Evolutionary conservation across 2,113 vertebrate genomes (phyloP), one percentile per base, ranked within the genome.

Genomic region (Lampris megalopsis): DNA sequence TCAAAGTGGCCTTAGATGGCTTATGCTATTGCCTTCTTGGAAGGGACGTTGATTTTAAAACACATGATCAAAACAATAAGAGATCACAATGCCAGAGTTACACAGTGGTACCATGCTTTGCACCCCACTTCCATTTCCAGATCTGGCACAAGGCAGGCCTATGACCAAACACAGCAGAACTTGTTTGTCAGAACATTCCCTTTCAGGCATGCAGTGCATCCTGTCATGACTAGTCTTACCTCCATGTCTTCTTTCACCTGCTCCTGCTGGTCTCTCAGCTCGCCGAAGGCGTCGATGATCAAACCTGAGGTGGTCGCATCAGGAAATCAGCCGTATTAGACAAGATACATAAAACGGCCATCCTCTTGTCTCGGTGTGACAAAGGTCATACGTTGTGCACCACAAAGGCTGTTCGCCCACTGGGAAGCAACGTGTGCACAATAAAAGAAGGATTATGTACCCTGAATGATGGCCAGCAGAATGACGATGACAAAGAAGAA

Each of bases 401-500:
- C 24, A 24, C 24, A 0, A 24, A 24, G 24, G 24, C 24, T 24
- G 24, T 24, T 24, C 24, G 24, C 24, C 24, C 24, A 24, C 24
- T 24, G 6, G 43, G 43, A 45, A 69, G 8, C 3, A 7, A 58
- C 0, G 10, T 1, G 6, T 38, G 58, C 53, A 56, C 11, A 24
- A 71, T 8, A 8, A 13, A 35, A 13, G 1, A 5, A 53, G 8
- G 43, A 1, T 0, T 0, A 1, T 0, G 2, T 92, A 98, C 97
- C 98, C 96, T 99, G 98, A 91, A 99, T 99, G 90, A 99, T 99
- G 90, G 98, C 98, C 92, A 99, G 89, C 72, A 99, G 89, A 91
- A 99, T 99, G 92, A 99, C 98, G 36, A 99, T 98, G 86, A 99
- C 97, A 1, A 99, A 99, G 94, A 99, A 99, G 95, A 99, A 99